These are phyloP conservation scores for Mormyrus hasselquistii DNA, from an alignment of 2,797 vertebrate species.

Conservation along the genomic window DNA sequence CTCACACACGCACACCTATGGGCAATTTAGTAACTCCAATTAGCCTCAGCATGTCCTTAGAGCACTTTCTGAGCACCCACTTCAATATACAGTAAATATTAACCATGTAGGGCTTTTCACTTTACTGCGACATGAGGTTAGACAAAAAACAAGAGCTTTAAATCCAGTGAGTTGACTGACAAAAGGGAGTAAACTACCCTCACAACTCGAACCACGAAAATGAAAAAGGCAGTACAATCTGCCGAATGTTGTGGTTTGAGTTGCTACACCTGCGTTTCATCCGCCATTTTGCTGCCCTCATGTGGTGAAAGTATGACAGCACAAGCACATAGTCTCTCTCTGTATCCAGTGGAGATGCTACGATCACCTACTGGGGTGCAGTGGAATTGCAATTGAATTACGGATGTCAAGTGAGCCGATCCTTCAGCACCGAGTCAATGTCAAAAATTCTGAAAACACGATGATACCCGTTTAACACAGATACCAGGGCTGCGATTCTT, in stretches of 20 bases:
- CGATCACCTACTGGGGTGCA: constrained; percentile 20
- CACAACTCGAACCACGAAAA: not conserved
- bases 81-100: not conserved
- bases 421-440: constrained; percentile 23
- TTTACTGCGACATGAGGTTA: not conserved
- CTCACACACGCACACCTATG: not conserved
- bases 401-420: constrained; percentile 26
- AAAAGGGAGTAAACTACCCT: not conserved
- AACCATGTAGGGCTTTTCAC: not conserved
- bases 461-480: not conserved
- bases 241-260: not conserved
- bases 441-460: constrained; percentile 34
- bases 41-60: not conserved
- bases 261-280: not conserved
- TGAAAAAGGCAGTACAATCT: not conserved
- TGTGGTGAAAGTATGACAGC: not conserved
- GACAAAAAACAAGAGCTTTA: not conserved
- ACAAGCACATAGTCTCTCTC: constrained; percentile 24
- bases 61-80: too few relatives aligned
- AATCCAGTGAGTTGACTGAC: not conserved
- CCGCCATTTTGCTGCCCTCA: not conserved
- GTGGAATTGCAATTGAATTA: constrained; percentile 25
- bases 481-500: not conserved
- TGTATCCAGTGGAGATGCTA: constrained; percentile 19
- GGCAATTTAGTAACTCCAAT: not conserved